phyloP scores from a whole-genome alignment of 2,113 vertebrate species.

The Chrysochloris asiatica region DNA sequence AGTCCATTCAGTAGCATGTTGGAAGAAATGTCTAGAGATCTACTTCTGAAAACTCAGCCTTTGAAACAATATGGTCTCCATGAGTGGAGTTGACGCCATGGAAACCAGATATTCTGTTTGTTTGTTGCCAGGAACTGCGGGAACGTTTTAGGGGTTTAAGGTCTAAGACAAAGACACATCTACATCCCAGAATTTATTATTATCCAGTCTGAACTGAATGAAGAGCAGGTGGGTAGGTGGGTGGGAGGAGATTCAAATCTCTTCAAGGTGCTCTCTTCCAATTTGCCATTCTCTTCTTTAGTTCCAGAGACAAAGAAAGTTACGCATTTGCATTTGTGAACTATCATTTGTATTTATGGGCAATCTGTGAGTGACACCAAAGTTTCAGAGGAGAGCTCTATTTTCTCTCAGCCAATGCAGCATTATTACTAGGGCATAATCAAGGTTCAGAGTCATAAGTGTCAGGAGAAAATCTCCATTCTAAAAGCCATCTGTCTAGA shows the following conservation, averaged over 20 bases:
- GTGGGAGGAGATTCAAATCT: neutral
- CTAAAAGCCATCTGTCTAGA: slow-evolving; percentile 40
- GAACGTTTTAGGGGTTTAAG: neutral
- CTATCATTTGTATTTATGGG: neutral
- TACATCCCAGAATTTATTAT: neutral
- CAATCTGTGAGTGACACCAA: neutral
- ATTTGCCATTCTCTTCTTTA: neutral
- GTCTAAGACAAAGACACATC: neutral
- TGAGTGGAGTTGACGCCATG: neutral
- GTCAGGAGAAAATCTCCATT: slow-evolving; percentile 5
- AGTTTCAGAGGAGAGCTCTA: neutral
- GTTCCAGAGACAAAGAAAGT: neutral
- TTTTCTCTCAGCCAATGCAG: neutral
- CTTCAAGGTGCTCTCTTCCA: neutral
- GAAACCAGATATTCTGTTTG: neutral
- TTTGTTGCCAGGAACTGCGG: neutral
- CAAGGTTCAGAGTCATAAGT: neutral
- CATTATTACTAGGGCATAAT: neutral
- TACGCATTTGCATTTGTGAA: neutral
- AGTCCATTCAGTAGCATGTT: neutral
- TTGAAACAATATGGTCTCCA: neutral
- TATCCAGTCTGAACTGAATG: neutral
- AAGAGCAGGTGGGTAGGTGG: neutral
- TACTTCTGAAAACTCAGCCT: neutral
- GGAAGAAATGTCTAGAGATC: neutral